Base-by-base conservation (phyloP, 2,113 vertebrate genomes). In the Limnothrissa miodon region DNA sequence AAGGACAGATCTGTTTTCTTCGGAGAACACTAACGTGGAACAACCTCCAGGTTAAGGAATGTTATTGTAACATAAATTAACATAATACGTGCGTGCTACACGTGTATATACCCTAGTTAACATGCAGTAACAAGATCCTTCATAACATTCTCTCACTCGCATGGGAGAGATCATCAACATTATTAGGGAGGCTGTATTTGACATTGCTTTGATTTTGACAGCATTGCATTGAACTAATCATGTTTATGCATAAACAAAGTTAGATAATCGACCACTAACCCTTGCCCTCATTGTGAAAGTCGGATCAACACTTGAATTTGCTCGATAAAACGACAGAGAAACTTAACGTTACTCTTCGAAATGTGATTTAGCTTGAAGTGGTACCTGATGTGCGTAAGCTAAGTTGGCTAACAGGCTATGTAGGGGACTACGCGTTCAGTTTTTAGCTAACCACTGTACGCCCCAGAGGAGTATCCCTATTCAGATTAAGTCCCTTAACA, bases 321-420 rank as follows among this genome's bases (percentile, higher is more conserved):
- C 29, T 5, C 17, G 33, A 74, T 36, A 15, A 29, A 74, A 13
- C 36, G 66, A 36, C 36, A 15, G 13, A 74, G 66, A 36, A 74
- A 4, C 25, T 1, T 74, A 59, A 9, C n/a, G n/a, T 59, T 59
- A 74, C 66, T 29, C 11, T 74, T 4, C 36, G 66, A 74, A 74
- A 74, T 74, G 29, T 74, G 29, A 74, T 74, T 74, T 36, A 36
- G 66, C 33, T 29, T 1, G 66, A 74, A 74, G 66, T 74, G 21
- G 6, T 59, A 74, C 66, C 66, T 74, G 66, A 36, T 74, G 66
- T 74, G 66, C 66, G 33, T 74, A 74, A 36, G 66, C 66, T 74
- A 74, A 74, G 33, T 74, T 74, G 29, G 66, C 66, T 74, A 74
- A 36, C 66, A 36, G 17, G 66, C 66, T 74, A 74, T 25, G 0